Evolutionary conservation across 35 echinoderm and acorn worm genomes (phyloP), one percentile per base, ranked within the genome.

Genomic region (Eucidaris tribuloides): DNA sequence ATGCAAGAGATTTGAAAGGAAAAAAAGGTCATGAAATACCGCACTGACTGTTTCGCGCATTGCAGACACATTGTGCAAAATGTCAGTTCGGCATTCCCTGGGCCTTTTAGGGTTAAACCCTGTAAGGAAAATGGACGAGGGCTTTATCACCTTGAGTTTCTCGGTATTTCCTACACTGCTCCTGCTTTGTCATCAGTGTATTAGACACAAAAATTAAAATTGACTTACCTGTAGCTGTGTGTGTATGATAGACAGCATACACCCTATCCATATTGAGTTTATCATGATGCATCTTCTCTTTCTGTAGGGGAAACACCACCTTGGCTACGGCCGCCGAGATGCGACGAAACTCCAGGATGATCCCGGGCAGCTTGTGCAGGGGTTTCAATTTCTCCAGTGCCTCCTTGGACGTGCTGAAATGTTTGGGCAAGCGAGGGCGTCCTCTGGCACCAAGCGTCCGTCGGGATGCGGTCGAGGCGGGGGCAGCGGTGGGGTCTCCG

Each of bases 221-320:
- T n/a, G n/a, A n/a, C n/a, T n/a, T n/a, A 97, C 94, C 94, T 90
- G 94, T 97, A 45, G 94, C 90, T 25, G 94, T 97, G 79, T 92
- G 86, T 32, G 86, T 93, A 85, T 92, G 90, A 54, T 86, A 97
- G 0, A 89, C 65, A 20, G 85, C 71, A 41, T 82, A 93, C 2
- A 97, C 49, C 32, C 94, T 85, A 25, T 97, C 83, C 86, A 89
- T 86, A 35, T 80, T 79, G 3, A 97, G 56, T 52, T 57, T 85
- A 1, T 42, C 28, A 45, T 92, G 71, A 25, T 46, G 80, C 19
- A 93, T 48, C 55, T 86, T 92, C 78, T 97, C 94, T 65, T 97
- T 97, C 81, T 93, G 86, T 22, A 97, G 64, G 1, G 94, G 94
- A 42, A 89, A 97, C 18, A 97, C 94, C 9, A 93, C 96, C 83